Evolutionary conservation across 2,113 vertebrate genomes (phyloP).

Genomic region (Turdus rufiventris): DNA sequence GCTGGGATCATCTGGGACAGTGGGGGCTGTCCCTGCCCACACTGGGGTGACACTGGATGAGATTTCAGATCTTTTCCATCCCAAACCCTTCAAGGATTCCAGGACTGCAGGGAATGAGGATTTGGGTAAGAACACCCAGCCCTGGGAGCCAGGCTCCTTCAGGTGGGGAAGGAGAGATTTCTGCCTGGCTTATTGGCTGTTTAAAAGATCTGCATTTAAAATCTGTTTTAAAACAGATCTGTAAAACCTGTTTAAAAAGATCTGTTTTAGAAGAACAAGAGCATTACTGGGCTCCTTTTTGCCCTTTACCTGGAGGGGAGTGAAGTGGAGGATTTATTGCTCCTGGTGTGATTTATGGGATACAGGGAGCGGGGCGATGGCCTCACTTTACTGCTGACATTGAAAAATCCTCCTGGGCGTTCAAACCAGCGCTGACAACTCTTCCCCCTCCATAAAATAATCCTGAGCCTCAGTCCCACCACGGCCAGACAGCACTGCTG

Average conservation of each 20-base stretch:
- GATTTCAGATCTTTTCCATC: accelerated
- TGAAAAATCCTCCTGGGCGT: not conserved
- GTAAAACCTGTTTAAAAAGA: too few species aligned
- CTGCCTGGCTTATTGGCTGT: not conserved
- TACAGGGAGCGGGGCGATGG: not conserved
- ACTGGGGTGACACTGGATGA: accelerated
- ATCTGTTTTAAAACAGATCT: too few species aligned
- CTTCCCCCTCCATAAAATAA: not conserved
- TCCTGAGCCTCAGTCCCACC: not conserved
- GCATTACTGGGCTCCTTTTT: not conserved
- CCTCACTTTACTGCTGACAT: not conserved
- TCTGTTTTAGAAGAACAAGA: not conserved
- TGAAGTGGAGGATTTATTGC: not conserved
- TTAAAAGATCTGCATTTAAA: not conserved
- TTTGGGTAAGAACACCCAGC: not conserved
- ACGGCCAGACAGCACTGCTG: not conserved
- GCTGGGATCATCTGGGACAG: too few species aligned
- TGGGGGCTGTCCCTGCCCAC: not conserved
- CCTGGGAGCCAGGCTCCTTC: not conserved
- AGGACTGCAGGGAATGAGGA: not conserved
- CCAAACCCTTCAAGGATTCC: not conserved
- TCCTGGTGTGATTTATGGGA: not conserved
- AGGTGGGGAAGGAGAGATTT: not conserved
- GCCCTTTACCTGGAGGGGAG: not conserved
- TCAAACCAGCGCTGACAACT: not conserved